phyloP scores from a whole-genome alignment of 35 echinoderm and acorn worm genomes.

The Patiria miniata region DNA sequence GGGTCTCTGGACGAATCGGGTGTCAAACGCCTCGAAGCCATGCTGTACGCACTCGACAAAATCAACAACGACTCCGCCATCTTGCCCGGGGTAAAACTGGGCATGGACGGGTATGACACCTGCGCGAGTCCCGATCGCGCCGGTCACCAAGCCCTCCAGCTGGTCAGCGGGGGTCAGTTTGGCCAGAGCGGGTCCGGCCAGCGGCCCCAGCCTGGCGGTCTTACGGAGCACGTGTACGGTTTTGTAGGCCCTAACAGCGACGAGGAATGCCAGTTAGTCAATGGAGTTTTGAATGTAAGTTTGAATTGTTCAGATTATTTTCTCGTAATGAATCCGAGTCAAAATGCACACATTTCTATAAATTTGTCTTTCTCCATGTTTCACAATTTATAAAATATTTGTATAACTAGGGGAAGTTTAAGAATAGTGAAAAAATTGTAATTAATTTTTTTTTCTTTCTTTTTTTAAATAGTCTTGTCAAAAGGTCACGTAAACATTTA shows the following conservation, averaged over 20 bases:
- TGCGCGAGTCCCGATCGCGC: slow-evolving; percentile 56
- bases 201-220: slow-evolving; percentile 1
- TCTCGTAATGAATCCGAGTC: slow-evolving; percentile 59
- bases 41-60: slow-evolving; percentile 74
- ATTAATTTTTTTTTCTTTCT: too few relatives aligned
- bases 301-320: slow-evolving; percentile 46
- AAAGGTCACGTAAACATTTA: too few relatives aligned
- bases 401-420: too few relatives aligned
- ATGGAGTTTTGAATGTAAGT: slow-evolving; percentile 35
- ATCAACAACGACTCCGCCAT: slow-evolving; percentile 57
- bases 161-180: slow-evolving; percentile 62
- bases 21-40: slow-evolving; percentile 71
- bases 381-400: too few relatives aligned
- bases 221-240: slow-evolving; percentile 71
- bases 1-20: slow-evolving; percentile 46
- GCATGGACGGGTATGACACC: slow-evolving; percentile 78
- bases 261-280: slow-evolving; percentile 49
- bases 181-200: slow-evolving; percentile 66
- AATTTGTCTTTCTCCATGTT: too few relatives aligned
- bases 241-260: slow-evolving; percentile 70
- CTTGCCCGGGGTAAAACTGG: slow-evolving; percentile 65
- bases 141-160: slow-evolving; percentile 42
- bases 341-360: not conserved
- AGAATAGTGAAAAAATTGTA: too few relatives aligned
- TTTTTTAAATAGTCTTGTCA: too few relatives aligned